Base-by-base conservation (phyloP, 2,888 invertebrate species). In the Oscheius sp. region DNA sequence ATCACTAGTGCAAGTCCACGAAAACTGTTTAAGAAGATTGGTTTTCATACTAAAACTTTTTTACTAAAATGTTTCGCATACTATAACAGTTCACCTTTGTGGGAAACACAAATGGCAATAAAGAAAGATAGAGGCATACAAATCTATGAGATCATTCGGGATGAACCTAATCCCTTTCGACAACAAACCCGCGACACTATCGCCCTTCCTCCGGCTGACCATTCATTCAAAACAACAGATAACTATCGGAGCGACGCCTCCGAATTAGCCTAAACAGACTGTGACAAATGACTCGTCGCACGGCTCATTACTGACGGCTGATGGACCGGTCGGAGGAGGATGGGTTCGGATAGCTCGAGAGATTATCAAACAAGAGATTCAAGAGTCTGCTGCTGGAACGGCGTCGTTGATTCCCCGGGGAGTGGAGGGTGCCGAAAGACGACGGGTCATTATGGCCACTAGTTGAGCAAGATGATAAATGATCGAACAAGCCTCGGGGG, bases 191-290 rank as follows among this genome's bases (percentile, higher is more conserved):
- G 28, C 59, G 54, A 17, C 26, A n/a, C 41, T 54, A n/a, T 24
- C 54, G 54, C 32, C 28, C 12, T 12, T 47, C 28, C n/a, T n/a
- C n/a, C n/a, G n/a, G n/a, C n/a, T n/a, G n/a, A n/a, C n/a, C n/a
- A n/a, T n/a, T n/a, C 26, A 22, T 17, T 47, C 62, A 62, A 62
- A 62, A 62, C 62, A 62, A 62, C 47, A 62, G 62, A 62, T 62
- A 62, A 62, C 62, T 62, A 62, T 62, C 62, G 47, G 44, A 28
- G 30, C n/a, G 41, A 8, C 54, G n/a, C n/a, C n/a, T n/a, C n/a
- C n/a, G n/a, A n/a, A 59, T 59, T 59, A 59, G 41, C 28, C 44
- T 59, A 59, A 59, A 59, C 59, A 26, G 54, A 26, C n/a, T 41
- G 41, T n/a, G n/a, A n/a, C 41, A 41, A 41, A 41, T 41, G 41